Evolutionary conservation across 2,113 vertebrate genomes (phyloP), one percentile per base, ranked within the genome.

Genomic region (Solea senegalensis): DNA sequence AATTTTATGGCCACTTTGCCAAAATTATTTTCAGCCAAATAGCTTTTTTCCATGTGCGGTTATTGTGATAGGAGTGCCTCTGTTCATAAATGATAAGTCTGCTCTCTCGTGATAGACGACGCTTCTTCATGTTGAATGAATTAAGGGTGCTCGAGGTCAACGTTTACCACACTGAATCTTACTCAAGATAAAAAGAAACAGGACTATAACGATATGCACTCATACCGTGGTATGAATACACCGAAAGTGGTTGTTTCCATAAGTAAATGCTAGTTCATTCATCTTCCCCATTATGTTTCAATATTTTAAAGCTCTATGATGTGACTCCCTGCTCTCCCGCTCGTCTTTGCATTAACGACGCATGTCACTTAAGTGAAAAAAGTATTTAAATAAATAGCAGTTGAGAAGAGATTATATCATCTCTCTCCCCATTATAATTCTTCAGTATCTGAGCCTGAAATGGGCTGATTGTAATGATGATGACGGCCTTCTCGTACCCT

Each of bases 201-300:
- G 52, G 72, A 81, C 80, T 80, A 76, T 74, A 82, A 78, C 68
- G 41, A 72, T 69, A 81, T 70, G 69, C 72, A 82, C 69, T 74
- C 65, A 84, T 59, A 73, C 57, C 75, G 14, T 66, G 59, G 74
- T 84, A 85, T 89, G 83, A 88, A 87, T 82, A 86, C 65, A 67
- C 74, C 46, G 48, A 84, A 80, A 89, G 90, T 90, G 86, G 82
- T 84, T 77, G 66, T 92, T 91, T 90, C 91, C 84, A 88, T 89
- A 91, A 91, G 88, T 82, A 52, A 74, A 85, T 78, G 80, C 63
- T 78, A 84, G 82, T 81, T 82, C 82, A 88, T 89, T 80, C 16
- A 83, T 90, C 89, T 90, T 87, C 52, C 72, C 69, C 80, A n/a
- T 81, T 73, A 75, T 81, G 67, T 43, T 15, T 73, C 54, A 64